Evolutionary conservation across 2,113 vertebrate species (phyloP).

Genomic region (Perca flavescens): DNA sequence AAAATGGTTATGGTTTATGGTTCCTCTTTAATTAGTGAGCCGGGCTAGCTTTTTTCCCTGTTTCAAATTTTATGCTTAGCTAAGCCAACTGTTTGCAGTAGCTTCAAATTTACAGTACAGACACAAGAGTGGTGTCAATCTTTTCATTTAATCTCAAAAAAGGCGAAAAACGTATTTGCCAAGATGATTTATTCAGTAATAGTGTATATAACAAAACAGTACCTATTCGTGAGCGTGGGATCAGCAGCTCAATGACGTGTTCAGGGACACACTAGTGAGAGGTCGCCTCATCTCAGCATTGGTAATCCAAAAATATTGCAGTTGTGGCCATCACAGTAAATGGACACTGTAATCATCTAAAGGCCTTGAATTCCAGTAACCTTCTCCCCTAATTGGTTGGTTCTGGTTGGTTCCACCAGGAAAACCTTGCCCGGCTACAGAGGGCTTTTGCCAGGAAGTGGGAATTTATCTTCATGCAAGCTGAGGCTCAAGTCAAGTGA

Average conservation of each 20-base stretch:
- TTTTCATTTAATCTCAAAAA: neutral
- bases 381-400: slow-evolving; percentile 15
- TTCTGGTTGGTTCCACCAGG: slow-evolving; percentile 82
- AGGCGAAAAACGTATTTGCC: neutral
- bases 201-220: neutral
- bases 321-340: neutral
- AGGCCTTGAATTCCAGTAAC: slow-evolving; percentile 30
- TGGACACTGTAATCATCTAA: slow-evolving; percentile 32
- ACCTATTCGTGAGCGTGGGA: neutral
- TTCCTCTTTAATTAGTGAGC: neutral
- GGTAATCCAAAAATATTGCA: slow-evolving; percentile 21
- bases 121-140: neutral
- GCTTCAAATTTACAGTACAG: neutral
- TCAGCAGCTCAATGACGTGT: neutral
- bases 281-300: slow-evolving; percentile 6
- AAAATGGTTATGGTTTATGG: no score
- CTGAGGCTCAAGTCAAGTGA: slow-evolving; percentile 98
- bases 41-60: neutral
- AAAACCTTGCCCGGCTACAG: slow-evolving; percentile 96
- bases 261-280: slow-evolving; percentile 3
- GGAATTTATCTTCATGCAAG: slow-evolving; percentile 99
- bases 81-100: neutral
- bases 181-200: neutral
- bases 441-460: slow-evolving; percentile 96
- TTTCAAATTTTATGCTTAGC: neutral